Evolutionary conservation across 2,113 vertebrate species (phyloP).

Genomic region (Pedetes capensis): DNA sequence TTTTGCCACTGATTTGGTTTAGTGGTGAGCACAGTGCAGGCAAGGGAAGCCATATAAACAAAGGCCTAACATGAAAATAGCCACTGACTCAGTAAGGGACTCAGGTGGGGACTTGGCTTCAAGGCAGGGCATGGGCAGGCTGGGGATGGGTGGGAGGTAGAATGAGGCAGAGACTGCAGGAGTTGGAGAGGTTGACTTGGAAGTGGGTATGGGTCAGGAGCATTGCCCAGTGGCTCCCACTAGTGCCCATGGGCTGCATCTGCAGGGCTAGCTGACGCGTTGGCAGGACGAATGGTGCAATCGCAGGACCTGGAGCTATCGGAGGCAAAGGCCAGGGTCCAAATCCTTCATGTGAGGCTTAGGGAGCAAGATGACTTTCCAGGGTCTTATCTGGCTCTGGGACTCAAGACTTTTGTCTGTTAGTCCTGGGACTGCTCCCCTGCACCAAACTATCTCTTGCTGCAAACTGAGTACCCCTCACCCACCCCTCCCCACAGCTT

Average conservation of each 20-base stretch:
- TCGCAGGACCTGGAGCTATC: neutral
- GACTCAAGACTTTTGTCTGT: neutral
- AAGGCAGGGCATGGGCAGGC: neutral
- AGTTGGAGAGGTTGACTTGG: neutral
- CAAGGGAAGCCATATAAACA: neutral
- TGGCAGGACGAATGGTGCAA: neutral
- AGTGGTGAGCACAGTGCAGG: neutral
- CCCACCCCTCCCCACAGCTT: neutral
- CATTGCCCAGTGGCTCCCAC: neutral
- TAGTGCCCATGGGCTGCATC: neutral
- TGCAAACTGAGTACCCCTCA: neutral
- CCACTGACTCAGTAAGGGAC: neutral
- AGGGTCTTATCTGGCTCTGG: neutral
- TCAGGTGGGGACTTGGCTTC: neutral
- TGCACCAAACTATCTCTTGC: neutral
- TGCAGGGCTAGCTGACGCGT: neutral
- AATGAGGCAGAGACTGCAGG: neutral
- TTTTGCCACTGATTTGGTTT: neutral
- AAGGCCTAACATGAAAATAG: neutral
- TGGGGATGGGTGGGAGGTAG: neutral
- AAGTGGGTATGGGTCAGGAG: neutral
- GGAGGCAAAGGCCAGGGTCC: rapidly evolving
- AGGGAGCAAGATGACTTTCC: too few relatives aligned
- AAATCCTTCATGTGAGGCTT: neutral
- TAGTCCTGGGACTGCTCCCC: rapidly evolving